Base-by-base conservation (phyloP, 2,113 vertebrate genomes). In the Stictonetta naevosa region DNA sequence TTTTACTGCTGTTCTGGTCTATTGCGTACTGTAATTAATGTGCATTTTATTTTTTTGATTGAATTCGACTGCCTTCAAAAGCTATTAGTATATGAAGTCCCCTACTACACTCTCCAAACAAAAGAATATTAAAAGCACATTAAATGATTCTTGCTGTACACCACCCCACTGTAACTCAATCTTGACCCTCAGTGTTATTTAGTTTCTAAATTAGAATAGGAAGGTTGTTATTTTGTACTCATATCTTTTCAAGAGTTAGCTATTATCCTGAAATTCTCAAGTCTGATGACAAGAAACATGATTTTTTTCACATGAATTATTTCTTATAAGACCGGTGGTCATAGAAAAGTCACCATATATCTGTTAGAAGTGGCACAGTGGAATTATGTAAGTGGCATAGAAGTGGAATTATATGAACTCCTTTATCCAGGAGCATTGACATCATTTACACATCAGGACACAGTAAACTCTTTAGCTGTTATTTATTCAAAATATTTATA, bases 1-100 rank as follows among this genome's bases (percentile, higher is more conserved):
- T 92, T 92, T 72, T 82, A 83, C 34, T 88, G n/a, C 22, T 97
- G 38, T 83, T 96, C 72, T 92, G 60, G 28, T 64, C 63, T 63
- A 44, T 26, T 93, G 52, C 28, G 60, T 79, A 44, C 10, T 77
- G 76, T 75, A 88, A 79, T 94, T 95, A 95, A 84, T 52, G 86
- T 48, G 52, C 69, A 23, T 84, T 95, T 62, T 69, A 40, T 60
- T 80, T 55, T 55, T 79, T 36, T 59, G 58, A 55, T 64, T 94
- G 40, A 81, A 44, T 79, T 87, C 66, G 72, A 50, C 26, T 82
- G 10, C 23, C 53, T 91, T 14, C 19, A 78, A 94, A 86, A 92
- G 64, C 76, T 74, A 42, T 60, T 40, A 0, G 2, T 46, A 42
- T 73, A 42, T 34, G 5, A 75, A 50, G 9, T 48, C 25, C 23